Percentiles rank a stretch among this genome's conserved stretches.
phyloP scores from a whole-genome alignment of 2,888 invertebrate species.

The Nemurella pictetii region DNA sequence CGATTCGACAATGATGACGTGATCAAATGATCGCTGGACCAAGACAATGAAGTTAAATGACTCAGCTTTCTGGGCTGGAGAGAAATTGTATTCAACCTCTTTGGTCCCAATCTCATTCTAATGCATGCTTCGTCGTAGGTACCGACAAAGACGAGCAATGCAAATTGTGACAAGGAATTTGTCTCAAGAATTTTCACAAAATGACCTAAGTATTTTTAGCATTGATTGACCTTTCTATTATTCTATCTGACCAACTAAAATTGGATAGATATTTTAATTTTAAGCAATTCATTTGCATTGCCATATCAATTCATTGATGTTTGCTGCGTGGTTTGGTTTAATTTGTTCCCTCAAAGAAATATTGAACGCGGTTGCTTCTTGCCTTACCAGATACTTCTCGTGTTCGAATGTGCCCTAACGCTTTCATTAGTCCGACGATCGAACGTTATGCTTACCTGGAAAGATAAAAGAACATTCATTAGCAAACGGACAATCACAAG shows the following conservation, averaged over 20 bases:
- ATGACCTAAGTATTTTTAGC: neutral
- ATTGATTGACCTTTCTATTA: neutral
- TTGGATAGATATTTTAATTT: neutral
- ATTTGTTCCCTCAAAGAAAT: neutral
- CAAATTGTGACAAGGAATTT: neutral
- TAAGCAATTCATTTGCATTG: neutral
- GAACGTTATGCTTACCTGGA: conserved; percentile 13
- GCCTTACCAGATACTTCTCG: neutral
- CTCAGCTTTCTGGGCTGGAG: neutral
- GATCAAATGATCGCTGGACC: conserved; percentile 27
- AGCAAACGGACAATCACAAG: neutral
- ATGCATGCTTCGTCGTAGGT: neutral
- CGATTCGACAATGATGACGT: conserved; percentile 9
- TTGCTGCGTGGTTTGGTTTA: neutral
- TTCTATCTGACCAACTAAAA: neutral
- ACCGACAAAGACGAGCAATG: neutral
- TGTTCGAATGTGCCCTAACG: neutral
- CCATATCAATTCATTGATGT: neutral
- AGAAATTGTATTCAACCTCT: neutral
- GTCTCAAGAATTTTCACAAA: neutral
- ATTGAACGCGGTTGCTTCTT: neutral
- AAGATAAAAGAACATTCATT: neutral
- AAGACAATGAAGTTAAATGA: conserved; percentile 32
- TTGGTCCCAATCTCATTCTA: neutral
- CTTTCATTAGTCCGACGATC: neutral